Conservation (phyloP, 2,113 vertebrate species). For the Nematolebias whitei region DNA sequence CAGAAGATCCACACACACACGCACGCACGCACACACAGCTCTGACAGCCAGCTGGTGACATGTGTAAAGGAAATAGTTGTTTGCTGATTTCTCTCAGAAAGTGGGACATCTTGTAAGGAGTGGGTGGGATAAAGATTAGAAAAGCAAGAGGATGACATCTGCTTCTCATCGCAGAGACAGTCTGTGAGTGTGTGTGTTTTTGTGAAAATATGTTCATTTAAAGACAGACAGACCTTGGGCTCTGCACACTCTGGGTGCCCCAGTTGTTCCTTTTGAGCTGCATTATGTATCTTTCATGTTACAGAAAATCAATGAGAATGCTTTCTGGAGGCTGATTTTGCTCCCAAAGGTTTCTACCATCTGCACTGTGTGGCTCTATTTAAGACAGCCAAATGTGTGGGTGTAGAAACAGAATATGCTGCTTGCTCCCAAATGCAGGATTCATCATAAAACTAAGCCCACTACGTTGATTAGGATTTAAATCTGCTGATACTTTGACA, state of each 20-base stretch:
- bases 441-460: slow-evolving; percentile 31
- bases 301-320: slow-evolving; percentile 69
- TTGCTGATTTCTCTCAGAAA: slow-evolving; percentile 42
- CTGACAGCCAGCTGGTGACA: slow-evolving; percentile 27
- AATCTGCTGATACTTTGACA: slow-evolving; percentile 44
- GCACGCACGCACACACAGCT: neutral
- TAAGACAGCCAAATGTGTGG: slow-evolving; percentile 64
- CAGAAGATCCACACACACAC: neutral
- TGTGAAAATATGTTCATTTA: slow-evolving; percentile 40
- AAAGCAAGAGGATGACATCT: slow-evolving; percentile 31
- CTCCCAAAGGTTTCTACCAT: slow-evolving; percentile 57
- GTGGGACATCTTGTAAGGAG: slow-evolving; percentile 42
- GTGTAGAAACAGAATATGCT: slow-evolving; percentile 58
- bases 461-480: slow-evolving; percentile 50
- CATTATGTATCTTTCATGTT: slow-evolving; percentile 41
- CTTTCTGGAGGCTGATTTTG: slow-evolving; percentile 50
- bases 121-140: slow-evolving; percentile 30
- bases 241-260: slow-evolving; percentile 21
- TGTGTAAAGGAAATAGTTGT: slow-evolving; percentile 40
- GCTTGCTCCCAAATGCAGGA: slow-evolving; percentile 41
- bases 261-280: slow-evolving; percentile 25
- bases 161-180: slow-evolving; percentile 22
- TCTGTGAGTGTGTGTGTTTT: neutral
- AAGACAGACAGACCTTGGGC: slow-evolving; percentile 25
- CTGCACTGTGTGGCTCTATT: slow-evolving; percentile 58